Evolutionary conservation across 2,797 vertebrate genomes (phyloP).

Genomic region (Enteromius argenteus): DNA sequence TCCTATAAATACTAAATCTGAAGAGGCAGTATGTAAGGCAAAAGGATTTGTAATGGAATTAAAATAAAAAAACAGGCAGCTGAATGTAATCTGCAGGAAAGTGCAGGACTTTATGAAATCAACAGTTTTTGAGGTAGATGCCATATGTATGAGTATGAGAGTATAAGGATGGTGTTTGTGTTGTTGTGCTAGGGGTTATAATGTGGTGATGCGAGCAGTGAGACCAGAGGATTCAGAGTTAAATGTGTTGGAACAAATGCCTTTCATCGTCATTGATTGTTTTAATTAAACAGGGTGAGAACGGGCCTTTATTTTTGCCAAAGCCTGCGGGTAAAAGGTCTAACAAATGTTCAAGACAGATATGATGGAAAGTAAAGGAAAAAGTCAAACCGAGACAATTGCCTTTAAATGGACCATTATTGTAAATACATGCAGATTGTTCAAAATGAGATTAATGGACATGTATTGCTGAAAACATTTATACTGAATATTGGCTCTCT

Average conservation of each 20-base stretch:
- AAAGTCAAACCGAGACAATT: conserved; percentile 68
- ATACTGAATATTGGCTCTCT: conserved; percentile 64
- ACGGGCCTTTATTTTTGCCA: neutral
- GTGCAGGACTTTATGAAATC: neutral
- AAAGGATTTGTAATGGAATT: neutral
- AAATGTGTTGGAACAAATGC: conserved; percentile 54
- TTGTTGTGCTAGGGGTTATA: neutral
- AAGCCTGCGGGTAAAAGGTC: conserved; percentile 10
- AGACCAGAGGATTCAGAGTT: conserved; percentile 42
- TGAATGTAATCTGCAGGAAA: neutral
- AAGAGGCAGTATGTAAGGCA: neutral
- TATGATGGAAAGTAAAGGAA: conserved; percentile 21
- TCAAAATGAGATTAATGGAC: conserved; percentile 66
- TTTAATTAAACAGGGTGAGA: conserved; percentile 49
- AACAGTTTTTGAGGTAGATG: neutral
- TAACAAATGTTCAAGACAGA: conserved; percentile 40
- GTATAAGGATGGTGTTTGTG: conserved; percentile 35
- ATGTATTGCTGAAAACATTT: conserved; percentile 73
- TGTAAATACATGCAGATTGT: conserved; percentile 71
- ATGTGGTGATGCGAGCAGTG: conserved; percentile 5
- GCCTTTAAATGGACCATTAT: conserved; percentile 71
- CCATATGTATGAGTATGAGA: neutral
- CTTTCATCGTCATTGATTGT: conserved; percentile 49
- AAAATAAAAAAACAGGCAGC: neutral
- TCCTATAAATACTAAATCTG: neutral